These are phyloP conservation scores for Salticus scenicus DNA, from an alignment of 2,888 invertebrate genomes.

Conservation along the genomic window DNA sequence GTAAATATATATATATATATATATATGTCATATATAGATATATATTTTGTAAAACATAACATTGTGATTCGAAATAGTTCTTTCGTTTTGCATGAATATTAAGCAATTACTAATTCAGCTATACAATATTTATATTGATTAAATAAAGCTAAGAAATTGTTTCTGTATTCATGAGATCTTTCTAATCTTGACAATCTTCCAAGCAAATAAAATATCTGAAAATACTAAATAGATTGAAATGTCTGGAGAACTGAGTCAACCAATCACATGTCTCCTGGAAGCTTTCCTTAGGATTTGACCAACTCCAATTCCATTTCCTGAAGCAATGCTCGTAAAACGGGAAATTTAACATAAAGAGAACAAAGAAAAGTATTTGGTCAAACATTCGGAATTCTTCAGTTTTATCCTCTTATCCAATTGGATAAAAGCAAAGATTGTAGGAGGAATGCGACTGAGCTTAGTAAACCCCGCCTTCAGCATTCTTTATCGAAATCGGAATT, in stretches of 20 bases:
- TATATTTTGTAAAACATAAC: too few species aligned
- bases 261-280: background rate
- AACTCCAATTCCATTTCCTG: background rate
- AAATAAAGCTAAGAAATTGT: background rate
- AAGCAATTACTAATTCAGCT: too few species aligned
- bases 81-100: too few species aligned
- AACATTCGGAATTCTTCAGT: slow-evolving; percentile 13
- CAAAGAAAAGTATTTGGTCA: slow-evolving; percentile 13
- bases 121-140: too few species aligned
- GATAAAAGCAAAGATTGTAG: slow-evolving; percentile 5
- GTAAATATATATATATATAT: too few species aligned
- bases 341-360: slow-evolving; percentile 56
- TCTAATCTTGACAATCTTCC: background rate
- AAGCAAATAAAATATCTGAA: background rate
- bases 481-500: slow-evolving; percentile 21
- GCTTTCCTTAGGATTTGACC: slow-evolving; percentile 7
- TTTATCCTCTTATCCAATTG: slow-evolving; percentile 38
- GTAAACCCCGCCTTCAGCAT: slow-evolving; percentile 39
- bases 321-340: slow-evolving; percentile 1
- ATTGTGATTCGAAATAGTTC: too few species aligned
- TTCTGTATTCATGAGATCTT: background rate
- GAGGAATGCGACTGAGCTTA: slow-evolving; percentile 30
- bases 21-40: too few species aligned
- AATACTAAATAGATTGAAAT: background rate
- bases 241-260: background rate